These are phyloP conservation scores for Gambusia holbrooki DNA, from an alignment of 2,113 vertebrate genomes.

Conservation along the genomic window DNA sequence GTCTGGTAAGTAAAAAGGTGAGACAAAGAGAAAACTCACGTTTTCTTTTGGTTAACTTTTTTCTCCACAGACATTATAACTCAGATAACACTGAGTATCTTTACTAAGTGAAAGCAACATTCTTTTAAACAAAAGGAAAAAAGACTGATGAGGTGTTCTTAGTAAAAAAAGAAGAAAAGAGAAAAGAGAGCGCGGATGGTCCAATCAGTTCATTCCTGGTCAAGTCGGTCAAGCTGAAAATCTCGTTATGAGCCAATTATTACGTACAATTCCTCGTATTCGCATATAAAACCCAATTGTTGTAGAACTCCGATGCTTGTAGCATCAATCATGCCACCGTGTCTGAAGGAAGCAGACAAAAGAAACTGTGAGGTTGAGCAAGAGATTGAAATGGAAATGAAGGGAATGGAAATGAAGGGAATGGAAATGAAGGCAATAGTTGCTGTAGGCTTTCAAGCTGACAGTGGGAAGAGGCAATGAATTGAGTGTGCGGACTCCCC, in stretches of 20 bases:
- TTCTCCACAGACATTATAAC: background rate
- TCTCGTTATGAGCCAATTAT: background rate
- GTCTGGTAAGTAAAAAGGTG: background rate
- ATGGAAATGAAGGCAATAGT: constrained; percentile 33
- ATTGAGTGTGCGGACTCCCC: constrained; percentile 1
- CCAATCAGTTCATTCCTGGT: background rate
- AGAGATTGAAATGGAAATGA: constrained; percentile 53
- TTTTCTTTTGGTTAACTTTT: background rate
- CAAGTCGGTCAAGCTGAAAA: background rate
- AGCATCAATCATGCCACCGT: constrained; percentile 9
- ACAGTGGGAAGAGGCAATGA: constrained; percentile 13
- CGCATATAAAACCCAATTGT: constrained; percentile 6
- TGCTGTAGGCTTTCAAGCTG: constrained; percentile 50
- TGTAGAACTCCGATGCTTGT: background rate
- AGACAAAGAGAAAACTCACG: too few species aligned
- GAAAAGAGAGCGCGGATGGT: background rate
- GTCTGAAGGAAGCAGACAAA: constrained; percentile 33
- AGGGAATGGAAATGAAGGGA: constrained; percentile 40
- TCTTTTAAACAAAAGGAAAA: background rate
- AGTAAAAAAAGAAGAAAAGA: background rate
- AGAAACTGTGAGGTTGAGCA: constrained; percentile 31
- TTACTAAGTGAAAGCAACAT: background rate
- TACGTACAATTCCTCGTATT: background rate
- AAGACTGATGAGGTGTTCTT: background rate
- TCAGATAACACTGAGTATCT: background rate